Evolutionary conservation across 2,888 invertebrate species (phyloP), one percentile per base, ranked within the genome.

Genomic region (Bombylius discolor): DNA sequence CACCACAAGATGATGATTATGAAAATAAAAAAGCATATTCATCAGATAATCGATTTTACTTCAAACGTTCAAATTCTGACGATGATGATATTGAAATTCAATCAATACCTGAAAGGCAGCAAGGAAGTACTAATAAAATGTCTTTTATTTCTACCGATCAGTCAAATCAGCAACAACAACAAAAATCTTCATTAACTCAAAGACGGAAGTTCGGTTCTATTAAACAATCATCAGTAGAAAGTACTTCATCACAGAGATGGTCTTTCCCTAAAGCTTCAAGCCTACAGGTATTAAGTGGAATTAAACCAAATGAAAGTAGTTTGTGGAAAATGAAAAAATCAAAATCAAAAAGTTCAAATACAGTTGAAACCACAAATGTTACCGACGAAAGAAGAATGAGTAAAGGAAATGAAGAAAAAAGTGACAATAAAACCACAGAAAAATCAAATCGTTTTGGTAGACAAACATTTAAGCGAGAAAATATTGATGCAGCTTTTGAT

Each of bases 261-360:
- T 11, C 39, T 11, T 42, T 42, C 11, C 11, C 39, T 12, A 55
- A 51, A 47, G 23, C 51, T n/a, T 50, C 48, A 34, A 58, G 52
- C 44, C 4, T 56, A 7, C 45, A 55, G 11, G 36, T 13, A 12
- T 11, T 51, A 7, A 31, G 31, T 46, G 51, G 47, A 4, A 42
- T 55, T 13, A 47, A 56, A 48, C 55, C 56, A 11, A 59, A 54
- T 32, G 54, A 56, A 8, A 59, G 59, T 13, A 56, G 50, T 47
- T 50, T 59, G 14, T 59, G 54, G 42, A 56, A 50, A 36, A 55
- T 56, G 42, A 47, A 52, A 7, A 36, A 14, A 44, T 44, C 42
- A 45, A 32, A 39, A 46, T 31, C 36, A 12, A 42, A 42, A 42
- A 42, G 39, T 42, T 42, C 39, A 42, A 42, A 8, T 42, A 42